Conservation (phyloP, 1,140 invertebrate species). For the Eupristina koningsbergeri region DNA sequence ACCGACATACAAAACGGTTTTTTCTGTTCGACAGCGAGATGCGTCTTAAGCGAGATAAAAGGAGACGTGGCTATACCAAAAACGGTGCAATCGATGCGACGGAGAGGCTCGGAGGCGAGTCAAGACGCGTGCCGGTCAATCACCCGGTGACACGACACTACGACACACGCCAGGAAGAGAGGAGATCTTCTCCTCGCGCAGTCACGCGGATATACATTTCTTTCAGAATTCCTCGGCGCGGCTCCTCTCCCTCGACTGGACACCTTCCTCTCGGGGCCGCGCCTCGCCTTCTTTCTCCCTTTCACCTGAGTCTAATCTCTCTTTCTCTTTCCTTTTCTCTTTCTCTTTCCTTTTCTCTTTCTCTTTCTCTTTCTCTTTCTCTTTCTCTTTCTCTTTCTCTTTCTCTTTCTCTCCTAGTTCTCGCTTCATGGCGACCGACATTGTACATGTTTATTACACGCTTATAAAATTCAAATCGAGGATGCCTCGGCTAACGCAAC, state of each 20-base stretch:
- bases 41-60: neutral
- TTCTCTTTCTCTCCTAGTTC: neutral
- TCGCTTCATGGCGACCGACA: neutral
- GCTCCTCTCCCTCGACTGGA: neutral
- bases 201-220: conserved; percentile 30
- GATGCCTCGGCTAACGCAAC: neutral
- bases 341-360: neutral
- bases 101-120: neutral
- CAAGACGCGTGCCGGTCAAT: conserved; percentile 33
- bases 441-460: neutral
- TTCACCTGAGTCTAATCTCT: too few species aligned
- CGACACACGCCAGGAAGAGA: conserved; percentile 20
- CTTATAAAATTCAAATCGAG: conserved; percentile 40
- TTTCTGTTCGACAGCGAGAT: neutral
- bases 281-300: neutral
- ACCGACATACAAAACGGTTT: neutral
- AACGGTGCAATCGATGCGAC: conserved; percentile 41
- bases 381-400: neutral
- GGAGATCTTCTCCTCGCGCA: neutral
- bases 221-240: conserved; percentile 33
- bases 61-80: conserved; percentile 35
- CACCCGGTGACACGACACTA: conserved; percentile 27
- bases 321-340: neutral
- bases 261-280: neutral
- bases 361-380: neutral